These are phyloP conservation scores for Protonemura montana DNA, from an alignment of 2,888 invertebrate genomes.

Conservation along the genomic window DNA sequence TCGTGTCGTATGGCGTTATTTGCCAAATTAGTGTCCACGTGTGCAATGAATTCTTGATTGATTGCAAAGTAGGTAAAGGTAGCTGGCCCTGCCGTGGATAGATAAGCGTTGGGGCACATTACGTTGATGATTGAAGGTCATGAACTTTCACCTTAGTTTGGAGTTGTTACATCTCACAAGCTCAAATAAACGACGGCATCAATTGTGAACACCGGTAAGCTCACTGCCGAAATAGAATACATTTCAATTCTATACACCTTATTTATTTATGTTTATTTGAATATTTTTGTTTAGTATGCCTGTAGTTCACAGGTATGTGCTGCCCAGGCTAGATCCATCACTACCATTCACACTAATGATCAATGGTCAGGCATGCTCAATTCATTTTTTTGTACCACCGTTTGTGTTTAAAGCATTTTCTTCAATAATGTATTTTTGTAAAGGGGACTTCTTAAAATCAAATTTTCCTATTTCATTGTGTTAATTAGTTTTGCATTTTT, in stretches of 20 bases:
- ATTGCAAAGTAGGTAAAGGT: constrained; percentile 9
- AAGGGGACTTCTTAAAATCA: too few relatives aligned
- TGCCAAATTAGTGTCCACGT: not conserved
- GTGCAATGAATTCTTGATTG: not conserved
- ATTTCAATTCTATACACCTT: not conserved
- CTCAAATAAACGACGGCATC: not conserved
- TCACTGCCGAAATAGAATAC: not conserved
- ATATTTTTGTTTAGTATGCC: not conserved
- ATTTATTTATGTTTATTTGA: not conserved
- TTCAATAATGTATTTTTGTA: too few relatives aligned
- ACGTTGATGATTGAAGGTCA: constrained; percentile 47
- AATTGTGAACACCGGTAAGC: constrained; percentile 13
- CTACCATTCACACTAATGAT: not conserved
- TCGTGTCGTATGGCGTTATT: not conserved
- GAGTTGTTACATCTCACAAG: not conserved
- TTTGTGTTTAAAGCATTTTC: too few relatives aligned
- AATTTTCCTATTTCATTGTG: too few relatives aligned
- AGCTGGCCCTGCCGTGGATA: not conserved
- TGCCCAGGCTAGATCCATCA: not conserved
- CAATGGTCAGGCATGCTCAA: too few relatives aligned
- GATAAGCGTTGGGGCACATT: constrained; percentile 40
- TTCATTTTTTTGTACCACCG: too few relatives aligned
- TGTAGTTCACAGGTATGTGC: not conserved
- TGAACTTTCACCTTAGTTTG: constrained; percentile 50
- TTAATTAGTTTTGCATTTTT: too few relatives aligned